Evolutionary conservation across 2,113 vertebrate species (phyloP).

Genomic region (Leucopsar rothschildi): DNA sequence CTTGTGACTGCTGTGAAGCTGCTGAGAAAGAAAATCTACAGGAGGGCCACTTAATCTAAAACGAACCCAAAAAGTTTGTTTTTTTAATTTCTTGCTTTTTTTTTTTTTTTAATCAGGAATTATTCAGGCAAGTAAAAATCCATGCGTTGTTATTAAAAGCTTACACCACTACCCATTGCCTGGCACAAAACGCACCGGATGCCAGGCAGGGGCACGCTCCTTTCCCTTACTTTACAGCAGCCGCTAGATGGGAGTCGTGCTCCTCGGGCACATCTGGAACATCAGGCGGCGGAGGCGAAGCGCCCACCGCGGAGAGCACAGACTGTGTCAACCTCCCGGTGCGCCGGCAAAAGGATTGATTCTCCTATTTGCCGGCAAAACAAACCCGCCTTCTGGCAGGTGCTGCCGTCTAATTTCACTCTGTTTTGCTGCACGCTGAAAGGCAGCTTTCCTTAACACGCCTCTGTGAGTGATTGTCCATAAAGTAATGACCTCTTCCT

Average conservation of each 20-base stretch:
- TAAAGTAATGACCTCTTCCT: neutral
- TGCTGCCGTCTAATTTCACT: neutral
- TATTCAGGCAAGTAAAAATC: neutral
- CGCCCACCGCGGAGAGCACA: neutral
- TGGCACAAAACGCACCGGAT: fast-evolving
- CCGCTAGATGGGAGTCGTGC: constrained; percentile 44
- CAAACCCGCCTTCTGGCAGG: neutral
- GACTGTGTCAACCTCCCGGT: neutral
- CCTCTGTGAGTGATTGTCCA: neutral
- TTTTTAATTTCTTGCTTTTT: neutral
- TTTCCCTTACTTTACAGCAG: fast-evolving
- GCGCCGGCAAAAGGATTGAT: neutral
- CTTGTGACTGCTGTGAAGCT: neutral
- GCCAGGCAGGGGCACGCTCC: neutral
- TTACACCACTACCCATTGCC: fast-evolving
- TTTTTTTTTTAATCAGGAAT: neutral
- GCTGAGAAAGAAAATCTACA: neutral
- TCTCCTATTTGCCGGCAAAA: neutral
- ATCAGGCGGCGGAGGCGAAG: neutral
- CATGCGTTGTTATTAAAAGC: neutral
- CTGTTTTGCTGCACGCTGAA: neutral
- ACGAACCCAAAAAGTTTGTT: neutral
- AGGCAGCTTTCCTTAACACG: neutral
- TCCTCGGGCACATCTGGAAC: constrained; percentile 40
- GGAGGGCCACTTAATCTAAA: neutral